Base-by-base conservation (phyloP, 2,797 vertebrate genomes). In the Acanthiza pusilla region DNA sequence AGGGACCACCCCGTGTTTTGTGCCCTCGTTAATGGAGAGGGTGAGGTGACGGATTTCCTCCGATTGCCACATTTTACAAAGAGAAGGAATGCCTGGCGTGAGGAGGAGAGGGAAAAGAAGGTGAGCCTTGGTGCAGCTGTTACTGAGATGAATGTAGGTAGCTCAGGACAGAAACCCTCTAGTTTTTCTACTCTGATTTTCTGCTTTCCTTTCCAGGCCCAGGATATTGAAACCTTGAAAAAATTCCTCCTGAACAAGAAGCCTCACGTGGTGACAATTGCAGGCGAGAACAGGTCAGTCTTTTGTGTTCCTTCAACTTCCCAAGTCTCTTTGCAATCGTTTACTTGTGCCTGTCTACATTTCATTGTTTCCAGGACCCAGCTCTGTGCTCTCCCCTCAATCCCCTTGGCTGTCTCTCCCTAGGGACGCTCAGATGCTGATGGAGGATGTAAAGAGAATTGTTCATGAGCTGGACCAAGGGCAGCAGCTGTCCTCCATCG, bases 1-100 rank as follows among this genome's bases (percentile, higher is more conserved):
- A 99, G 99, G 97, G 99, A 99, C 92, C 98, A 99, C n/a, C 99
- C 99, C 0, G 99, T 99, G 75, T 99, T 99, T 96, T 99, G 99
- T 10, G 99, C 99, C 82, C 97, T 99, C 30, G 99, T 99, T 87
- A 99, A 99, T 4, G 99, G 99, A 16, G 99, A 99, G 89, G 99
- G 99, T 60, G 99, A 99, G 94, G 99, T 99, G 84, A 99, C 99
- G 40, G 99, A 99, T 96, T 99, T 99, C 96, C 98, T 99, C 65
- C 98, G 99, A 16, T 95, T 99, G 93, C 99, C 99, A 0, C 98
- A 99, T 97, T 99, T 99, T 97, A 99, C 99, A 77, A 99, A 99
- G 96, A 98, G 99, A 76, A 98, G 99, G 95, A 99, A 99, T 9
- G 99, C 99, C 16, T 99, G 99, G 97, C 98, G 98, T 91, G 99